phyloP scores from a whole-genome alignment of 2,888 invertebrate species.

The Nomada fabriciana region DNA sequence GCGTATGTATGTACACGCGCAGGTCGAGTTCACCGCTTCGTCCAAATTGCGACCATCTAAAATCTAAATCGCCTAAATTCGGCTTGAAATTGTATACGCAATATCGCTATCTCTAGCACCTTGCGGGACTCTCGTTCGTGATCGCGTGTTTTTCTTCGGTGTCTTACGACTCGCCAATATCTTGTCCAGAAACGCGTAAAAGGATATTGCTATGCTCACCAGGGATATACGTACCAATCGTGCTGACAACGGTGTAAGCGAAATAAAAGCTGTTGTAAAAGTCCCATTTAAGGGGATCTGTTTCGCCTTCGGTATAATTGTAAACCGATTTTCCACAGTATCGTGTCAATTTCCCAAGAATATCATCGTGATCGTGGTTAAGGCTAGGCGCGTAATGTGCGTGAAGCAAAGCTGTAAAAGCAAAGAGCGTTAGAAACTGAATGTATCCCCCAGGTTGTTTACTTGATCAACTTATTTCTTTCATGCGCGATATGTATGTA shows the following conservation, averaged over 20 bases:
- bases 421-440: conserved; percentile 4
- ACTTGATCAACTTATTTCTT: no score
- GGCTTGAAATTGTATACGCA: no score
- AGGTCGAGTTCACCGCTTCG: neutral
- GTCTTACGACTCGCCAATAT: no score
- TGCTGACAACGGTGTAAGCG: conserved; percentile 95
- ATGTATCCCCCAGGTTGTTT: no score
- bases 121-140: no score
- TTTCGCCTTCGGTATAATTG: conserved; percentile 87
- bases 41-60: no score
- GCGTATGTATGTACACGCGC: neutral
- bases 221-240: conserved; percentile 89
- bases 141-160: no score
- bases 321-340: conserved; percentile 92
- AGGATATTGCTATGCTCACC: no score
- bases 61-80: no score
- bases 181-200: neutral
- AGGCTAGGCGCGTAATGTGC: conserved; percentile 86
- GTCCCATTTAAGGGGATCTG: conserved; percentile 91
- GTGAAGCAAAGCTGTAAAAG: conserved; percentile 87
- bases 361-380: conserved; percentile 86
- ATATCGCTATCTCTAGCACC: no score
- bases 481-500: no score
- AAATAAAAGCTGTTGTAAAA: conserved; percentile 97
- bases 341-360: conserved; percentile 87